Evolutionary conservation across 2,888 invertebrate genomes (phyloP).

Genomic region (Stictocephala bisonia): DNA sequence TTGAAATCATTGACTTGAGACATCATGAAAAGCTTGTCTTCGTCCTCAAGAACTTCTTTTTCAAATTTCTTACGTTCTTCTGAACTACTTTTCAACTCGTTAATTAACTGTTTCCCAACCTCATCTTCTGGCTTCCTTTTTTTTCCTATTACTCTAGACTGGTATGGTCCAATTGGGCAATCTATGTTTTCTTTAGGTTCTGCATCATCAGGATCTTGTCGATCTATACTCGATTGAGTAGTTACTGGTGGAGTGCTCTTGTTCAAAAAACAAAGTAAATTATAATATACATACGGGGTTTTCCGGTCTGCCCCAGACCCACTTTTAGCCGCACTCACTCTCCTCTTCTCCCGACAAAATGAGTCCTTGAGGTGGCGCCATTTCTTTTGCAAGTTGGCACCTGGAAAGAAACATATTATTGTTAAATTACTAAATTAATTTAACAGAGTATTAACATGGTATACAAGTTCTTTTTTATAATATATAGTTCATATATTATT

Average conservation of each 20-base stretch:
- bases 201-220: background rate
- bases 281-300: constrained; percentile 15
- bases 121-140: constrained; percentile 11
- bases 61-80: constrained; percentile 11
- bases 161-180: constrained; percentile 4
- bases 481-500: too few relatives aligned
- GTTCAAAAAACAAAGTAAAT: constrained; percentile 2
- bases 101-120: constrained; percentile 11
- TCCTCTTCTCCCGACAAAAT: background rate
- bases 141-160: background rate
- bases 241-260: background rate
- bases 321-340: constrained; percentile 1
- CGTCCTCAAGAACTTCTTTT: background rate
- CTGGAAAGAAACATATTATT: too few relatives aligned
- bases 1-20: constrained; percentile 16
- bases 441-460: too few relatives aligned
- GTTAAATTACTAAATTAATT: too few relatives aligned
- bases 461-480: too few relatives aligned
- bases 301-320: background rate
- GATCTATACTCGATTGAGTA: constrained; percentile 4
- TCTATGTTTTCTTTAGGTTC: constrained; percentile 1
- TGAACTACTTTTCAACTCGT: background rate
- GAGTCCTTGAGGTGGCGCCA: constrained; percentile 10
- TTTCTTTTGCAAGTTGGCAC: constrained; percentile 17
- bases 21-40: constrained; percentile 19